These are phyloP conservation scores for Sabellastarte sp. DNA, from an alignment of 2,888 invertebrate species.

Conservation along the genomic window DNA sequence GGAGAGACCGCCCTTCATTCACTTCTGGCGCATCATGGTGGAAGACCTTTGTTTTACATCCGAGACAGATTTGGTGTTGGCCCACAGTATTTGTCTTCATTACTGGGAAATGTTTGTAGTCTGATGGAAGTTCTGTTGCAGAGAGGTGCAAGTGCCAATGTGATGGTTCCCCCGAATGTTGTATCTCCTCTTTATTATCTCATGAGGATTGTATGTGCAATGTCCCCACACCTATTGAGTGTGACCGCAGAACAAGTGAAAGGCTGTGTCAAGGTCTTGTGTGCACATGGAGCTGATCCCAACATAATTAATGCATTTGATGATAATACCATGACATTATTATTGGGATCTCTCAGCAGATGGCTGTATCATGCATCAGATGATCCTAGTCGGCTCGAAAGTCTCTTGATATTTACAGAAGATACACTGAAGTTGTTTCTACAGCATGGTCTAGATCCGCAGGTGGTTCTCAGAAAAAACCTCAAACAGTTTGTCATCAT, in stretches of 20 bases:
- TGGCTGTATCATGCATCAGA: constrained; percentile 31
- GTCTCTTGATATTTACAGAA: constrained; percentile 24
- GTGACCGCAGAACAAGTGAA: constrained; percentile 24
- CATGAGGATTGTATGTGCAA: constrained; percentile 31
- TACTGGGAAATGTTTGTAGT: constrained; percentile 35
- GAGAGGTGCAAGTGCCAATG: constrained; percentile 25
- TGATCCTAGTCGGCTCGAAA: constrained; percentile 22
- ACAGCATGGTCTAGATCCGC: constrained; percentile 27
- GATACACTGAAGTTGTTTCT: constrained; percentile 27
- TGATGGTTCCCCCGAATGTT: constrained; percentile 30
- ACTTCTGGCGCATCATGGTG: constrained; percentile 58
- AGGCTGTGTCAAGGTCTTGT: constrained; percentile 16
- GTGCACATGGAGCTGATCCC: constrained; percentile 27
- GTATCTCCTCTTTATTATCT: constrained; percentile 33
- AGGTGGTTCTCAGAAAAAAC: constrained; percentile 29
- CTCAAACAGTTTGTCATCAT: constrained; percentile 34
- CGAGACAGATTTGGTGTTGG: constrained; percentile 32
- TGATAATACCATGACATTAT: constrained; percentile 30
- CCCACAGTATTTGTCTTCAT: constrained; percentile 22
- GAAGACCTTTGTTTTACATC: constrained; percentile 30
- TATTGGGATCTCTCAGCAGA: constrained; percentile 27
- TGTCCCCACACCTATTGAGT: constrained; percentile 30
- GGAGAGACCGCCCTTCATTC: constrained; percentile 75
- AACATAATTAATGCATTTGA: constrained; percentile 32
- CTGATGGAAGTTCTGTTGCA: constrained; percentile 44